Conservation (phyloP, 53 echinoderm and acorn worm species). For the Stichopus horrens region DNA sequence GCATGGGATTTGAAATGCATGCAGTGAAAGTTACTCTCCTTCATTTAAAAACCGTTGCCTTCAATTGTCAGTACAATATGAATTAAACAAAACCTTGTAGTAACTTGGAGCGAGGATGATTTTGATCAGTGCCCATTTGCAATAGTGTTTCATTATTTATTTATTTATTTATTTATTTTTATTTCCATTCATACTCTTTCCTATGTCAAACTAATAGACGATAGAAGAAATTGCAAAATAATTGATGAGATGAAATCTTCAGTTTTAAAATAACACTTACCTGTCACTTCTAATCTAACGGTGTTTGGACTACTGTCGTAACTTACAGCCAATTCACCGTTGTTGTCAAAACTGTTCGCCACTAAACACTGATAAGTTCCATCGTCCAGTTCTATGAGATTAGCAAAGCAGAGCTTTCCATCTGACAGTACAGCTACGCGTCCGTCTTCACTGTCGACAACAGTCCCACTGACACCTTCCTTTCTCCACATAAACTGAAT, state of each 20-base stretch:
- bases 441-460: not conserved
- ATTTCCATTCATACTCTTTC: too few species aligned
- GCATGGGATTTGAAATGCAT: too few species aligned
- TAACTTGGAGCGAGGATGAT: too few species aligned
- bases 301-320: not conserved
- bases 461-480: too few species aligned
- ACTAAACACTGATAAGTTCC: not conserved
- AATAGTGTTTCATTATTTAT: not conserved
- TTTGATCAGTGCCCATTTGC: too few species aligned
- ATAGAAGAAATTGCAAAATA: too few species aligned
- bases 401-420: not conserved
- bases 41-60: too few species aligned
- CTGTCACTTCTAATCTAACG: not conserved
- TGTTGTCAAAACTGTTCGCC: not conserved
- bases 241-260: not conserved
- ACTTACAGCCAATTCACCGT: not conserved
- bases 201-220: too few species aligned
- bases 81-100: too few species aligned
- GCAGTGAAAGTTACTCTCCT: too few species aligned
- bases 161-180: not conserved
- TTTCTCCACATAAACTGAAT: too few species aligned
- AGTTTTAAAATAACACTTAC: not conserved
- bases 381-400: not conserved
- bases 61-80: too few species aligned
- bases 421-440: not conserved